Evolutionary conservation across 2,113 vertebrate species (phyloP).

Genomic region (Gymnobelideus leadbeateri): DNA sequence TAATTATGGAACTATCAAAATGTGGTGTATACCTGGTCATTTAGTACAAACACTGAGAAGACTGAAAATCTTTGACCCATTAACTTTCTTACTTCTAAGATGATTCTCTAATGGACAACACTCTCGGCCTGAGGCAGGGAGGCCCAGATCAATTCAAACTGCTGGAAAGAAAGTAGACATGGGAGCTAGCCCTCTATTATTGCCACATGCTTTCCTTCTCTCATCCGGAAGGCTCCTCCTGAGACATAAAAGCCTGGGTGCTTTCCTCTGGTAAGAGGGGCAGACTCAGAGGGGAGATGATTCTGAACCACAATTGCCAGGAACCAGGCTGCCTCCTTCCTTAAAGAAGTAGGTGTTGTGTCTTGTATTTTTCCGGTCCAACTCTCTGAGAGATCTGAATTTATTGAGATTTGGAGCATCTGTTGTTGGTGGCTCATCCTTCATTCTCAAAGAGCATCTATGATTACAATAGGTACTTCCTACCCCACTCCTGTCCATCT

Average conservation of each 20-base stretch:
- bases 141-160: background rate
- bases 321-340: background rate
- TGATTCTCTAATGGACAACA: background rate
- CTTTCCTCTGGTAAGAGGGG: background rate
- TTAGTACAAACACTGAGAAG: background rate
- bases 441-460: background rate
- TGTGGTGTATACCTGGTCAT: background rate
- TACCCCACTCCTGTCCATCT: background rate
- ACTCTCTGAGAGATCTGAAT: background rate
- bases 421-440: too few species aligned
- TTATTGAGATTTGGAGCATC: background rate
- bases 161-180: background rate
- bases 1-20: background rate
- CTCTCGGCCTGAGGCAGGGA: background rate
- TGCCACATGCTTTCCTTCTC: background rate
- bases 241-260: background rate
- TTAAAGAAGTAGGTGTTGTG: background rate
- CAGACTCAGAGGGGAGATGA: too few species aligned
- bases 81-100: background rate
- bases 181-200: background rate
- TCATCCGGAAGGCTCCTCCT: background rate
- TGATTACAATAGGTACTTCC: background rate
- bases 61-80: background rate
- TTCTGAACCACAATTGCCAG: background rate
- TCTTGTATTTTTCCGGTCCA: background rate